Evolutionary conservation across 2,888 invertebrate genomes (phyloP), one percentile per base, ranked within the genome.

Genomic region (Hirtodrosophila alboralis): DNA sequence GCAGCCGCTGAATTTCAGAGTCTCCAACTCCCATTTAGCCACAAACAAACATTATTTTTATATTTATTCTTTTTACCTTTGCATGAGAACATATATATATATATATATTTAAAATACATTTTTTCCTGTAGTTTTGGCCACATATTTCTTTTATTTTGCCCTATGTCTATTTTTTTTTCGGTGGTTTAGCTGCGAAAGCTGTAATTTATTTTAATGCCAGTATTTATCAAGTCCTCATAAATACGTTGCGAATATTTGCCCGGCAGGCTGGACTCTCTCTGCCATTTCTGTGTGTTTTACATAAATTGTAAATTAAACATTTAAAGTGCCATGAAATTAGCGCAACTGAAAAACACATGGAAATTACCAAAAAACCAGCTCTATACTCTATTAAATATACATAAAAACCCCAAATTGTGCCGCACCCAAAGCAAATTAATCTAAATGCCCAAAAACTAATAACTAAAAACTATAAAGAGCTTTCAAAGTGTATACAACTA

Each of bases 161-260:
- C 37, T 41, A 23, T 52, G 36, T 33, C 18, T 48, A 21, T 37
- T 23, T 2, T 47, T 28, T 49, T 58, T 48, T 41, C 38, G 36
- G 36, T 45, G 65, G 61, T 60, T 69, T 69, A 69, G 60, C 66
- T 37, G 62, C 45, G 56, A 69, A 86, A 85, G 85, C 78, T 81
- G 88, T 90, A 90, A 90, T 90, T 90, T 90, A 86, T 88, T 87
- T 89, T 89, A 90, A 90, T 89, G 88, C 75, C 75, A 80, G 86
- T 89, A 88, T 89, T 90, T 90, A 89, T 89, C 86, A 86, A 87
- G 77, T 84, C 57, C 77, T 61, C 66, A 66, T 70, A 77, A 79
- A 80, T 77, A 74, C 58, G 70, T 60, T 57, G 49, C 43, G 44
- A 65, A 12, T 69, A 65, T 69, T 69, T 69, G 40, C 52, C 69